Conservation (phyloP, 2,113 vertebrate genomes). For the Sturnira hondurensis region DNA sequence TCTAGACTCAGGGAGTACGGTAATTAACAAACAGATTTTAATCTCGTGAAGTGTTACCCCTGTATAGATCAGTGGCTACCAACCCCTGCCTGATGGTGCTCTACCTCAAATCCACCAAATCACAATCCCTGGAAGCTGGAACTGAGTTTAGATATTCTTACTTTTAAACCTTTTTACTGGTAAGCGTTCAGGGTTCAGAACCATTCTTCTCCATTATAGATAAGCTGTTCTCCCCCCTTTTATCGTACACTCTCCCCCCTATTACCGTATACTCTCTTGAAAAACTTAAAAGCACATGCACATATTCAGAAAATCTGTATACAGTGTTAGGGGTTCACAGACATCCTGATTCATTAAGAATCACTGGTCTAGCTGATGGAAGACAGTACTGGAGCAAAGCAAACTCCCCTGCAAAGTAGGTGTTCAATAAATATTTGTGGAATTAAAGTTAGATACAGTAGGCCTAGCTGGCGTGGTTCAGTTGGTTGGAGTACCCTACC, state of each 20-base stretch:
- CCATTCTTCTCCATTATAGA: neutral
- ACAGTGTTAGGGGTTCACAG: neutral
- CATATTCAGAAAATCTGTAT: neutral
- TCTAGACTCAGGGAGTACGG: neutral
- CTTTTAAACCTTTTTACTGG: neutral
- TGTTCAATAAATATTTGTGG: neutral
- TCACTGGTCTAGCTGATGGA: neutral
- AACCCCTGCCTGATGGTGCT: neutral
- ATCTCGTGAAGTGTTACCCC: neutral
- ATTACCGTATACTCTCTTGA: neutral
- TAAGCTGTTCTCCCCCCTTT: neutral
- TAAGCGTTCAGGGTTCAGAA: constrained; percentile 12
- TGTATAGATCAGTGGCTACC: neutral
- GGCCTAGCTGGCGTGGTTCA: no score
- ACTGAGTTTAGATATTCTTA: neutral
- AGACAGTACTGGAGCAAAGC: neutral
- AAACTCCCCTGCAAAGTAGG: no score
- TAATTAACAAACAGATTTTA: neutral
- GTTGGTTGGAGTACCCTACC: no score
- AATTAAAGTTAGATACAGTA: neutral
- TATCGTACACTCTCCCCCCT: neutral
- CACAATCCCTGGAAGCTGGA: neutral
- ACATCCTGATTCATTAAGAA: neutral
- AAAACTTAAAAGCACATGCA: neutral
- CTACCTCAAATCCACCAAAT: neutral